phyloP scores from a whole-genome alignment of 92 coral and sea anemone genomes.

The Bergia sp. region DNA sequence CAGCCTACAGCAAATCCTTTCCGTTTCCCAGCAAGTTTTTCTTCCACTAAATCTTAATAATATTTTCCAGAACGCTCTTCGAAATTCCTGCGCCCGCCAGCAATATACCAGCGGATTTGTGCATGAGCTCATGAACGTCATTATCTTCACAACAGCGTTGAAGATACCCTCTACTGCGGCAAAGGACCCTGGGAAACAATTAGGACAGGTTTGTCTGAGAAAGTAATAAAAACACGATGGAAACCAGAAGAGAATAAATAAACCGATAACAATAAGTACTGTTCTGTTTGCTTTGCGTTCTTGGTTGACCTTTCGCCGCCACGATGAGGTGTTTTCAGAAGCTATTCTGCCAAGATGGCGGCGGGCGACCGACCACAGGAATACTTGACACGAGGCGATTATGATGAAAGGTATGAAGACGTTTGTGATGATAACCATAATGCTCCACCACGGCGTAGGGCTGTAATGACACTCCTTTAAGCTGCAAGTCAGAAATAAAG shows the following conservation, averaged over 20 bases:
- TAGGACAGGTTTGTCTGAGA: conserved; percentile 72
- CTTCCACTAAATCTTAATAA: conserved; percentile 9
- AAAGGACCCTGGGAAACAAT: conserved; percentile 72
- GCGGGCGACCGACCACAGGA: conserved; percentile 79
- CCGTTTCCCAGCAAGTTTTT: background rate
- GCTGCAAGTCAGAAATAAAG: background rate
- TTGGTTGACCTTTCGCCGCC: conserved; percentile 43
- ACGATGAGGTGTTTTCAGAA: conserved; percentile 13
- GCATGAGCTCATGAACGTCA: conserved; percentile 80
- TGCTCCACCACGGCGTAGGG: conserved; percentile 96
- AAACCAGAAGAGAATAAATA: conserved; percentile 90
- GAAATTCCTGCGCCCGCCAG: conserved; percentile 74
- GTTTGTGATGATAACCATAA: conserved; percentile 86
- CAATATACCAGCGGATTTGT: conserved; percentile 81
- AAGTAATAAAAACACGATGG: conserved; percentile 95
- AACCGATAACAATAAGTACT: conserved; percentile 83
- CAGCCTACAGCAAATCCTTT: background rate
- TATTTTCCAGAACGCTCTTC: conserved; percentile 66
- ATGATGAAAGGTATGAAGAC: conserved; percentile 85
- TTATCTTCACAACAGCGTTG: conserved; percentile 76
- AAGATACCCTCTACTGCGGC: conserved; percentile 63
- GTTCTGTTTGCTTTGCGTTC: conserved; percentile 84
- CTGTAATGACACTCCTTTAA: conserved; percentile 67
- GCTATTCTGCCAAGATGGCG: conserved; percentile 70
- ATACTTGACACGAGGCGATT: conserved; percentile 76